Evolutionary conservation across 2,888 invertebrate species (phyloP), one percentile per base, ranked within the genome.

Genomic region (Pseudococcus jackbeardsleyi): DNA sequence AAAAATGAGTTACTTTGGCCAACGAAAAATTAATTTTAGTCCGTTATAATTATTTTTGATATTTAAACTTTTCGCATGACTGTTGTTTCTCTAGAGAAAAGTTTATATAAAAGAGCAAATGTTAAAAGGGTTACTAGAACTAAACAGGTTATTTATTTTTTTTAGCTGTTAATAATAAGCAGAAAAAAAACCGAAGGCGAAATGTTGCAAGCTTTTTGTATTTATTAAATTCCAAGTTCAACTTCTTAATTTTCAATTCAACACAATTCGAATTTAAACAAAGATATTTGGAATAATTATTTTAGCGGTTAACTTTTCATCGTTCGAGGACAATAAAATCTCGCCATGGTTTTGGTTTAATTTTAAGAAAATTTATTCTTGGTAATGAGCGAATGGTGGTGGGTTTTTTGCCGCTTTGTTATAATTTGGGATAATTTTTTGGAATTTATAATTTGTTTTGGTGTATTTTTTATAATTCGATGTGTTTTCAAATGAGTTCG

Each of bases 81-180:
- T 72, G 72, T 33, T 72, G 33, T 72, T 72, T 72, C 33, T 72
- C 15, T 17, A 15, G 33, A 33, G 72, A 39, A 72, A 72, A 72
- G 72, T 72, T 72, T 19, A 26, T n/a, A 22, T 68, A 26, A 72
- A 72, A 33, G 17, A 33, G 19, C 15, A 15, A 72, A 72, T 72
- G 72, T 33, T 72, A 42, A 11, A 68, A 33, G 3, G 33, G 72
- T 26, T 72, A 39, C 26, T 26, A 5, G 72, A 72, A 22, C 22
- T 64, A 22, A 33, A 72, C 72, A 72, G 26, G 72, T 72, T 72
- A 72, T 72, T 72, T 72, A 72, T 72, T 72, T 72, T 72, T 72
- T 33, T 72, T 72, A 6, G 33, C 7, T 33, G 72, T 22, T 68
- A 42, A 26, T 68, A 68, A 26, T 68, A 26, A 68, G 22, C 15